Evolutionary conservation across 2,888 invertebrate genomes (phyloP).

Genomic region (Platycnemis pennipes): DNA sequence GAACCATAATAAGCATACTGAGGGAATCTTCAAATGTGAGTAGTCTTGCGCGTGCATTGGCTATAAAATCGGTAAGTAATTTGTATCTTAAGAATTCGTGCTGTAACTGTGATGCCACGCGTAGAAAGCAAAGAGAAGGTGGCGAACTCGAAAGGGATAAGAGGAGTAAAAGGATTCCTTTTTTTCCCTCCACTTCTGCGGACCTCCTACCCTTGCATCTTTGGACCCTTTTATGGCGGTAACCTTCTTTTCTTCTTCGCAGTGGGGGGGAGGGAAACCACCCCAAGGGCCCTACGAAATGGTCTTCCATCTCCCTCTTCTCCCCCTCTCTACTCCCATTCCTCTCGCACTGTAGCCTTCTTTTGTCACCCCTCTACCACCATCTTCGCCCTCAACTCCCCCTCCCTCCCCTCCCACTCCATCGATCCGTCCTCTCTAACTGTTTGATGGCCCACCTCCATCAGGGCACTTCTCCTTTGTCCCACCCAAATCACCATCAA

Average conservation of each 20-base stretch:
- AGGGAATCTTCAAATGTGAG: no score
- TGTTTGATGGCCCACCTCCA: slow-evolving; percentile 62
- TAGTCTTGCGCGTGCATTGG: no score
- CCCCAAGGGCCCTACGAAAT: background rate
- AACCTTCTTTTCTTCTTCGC: background rate
- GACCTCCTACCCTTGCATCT: background rate
- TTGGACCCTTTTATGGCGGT: background rate
- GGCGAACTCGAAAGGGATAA: no score
- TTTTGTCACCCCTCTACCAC: background rate
- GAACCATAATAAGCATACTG: no score
- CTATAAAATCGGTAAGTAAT: no score
- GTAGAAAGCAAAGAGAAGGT: no score
- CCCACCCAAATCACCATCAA: slow-evolving; percentile 41
- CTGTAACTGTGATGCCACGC: no score
- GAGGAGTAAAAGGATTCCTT: background rate
- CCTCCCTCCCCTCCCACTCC: slow-evolving; percentile 14
- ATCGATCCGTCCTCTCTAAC: slow-evolving; percentile 44
- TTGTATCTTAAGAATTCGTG: no score
- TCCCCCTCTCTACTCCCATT: background rate
- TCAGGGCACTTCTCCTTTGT: slow-evolving; percentile 22
- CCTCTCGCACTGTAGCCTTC: background rate
- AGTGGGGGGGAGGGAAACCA: background rate
- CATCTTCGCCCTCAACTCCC: background rate
- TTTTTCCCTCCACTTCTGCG: background rate
- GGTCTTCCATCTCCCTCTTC: background rate